phyloP scores from a whole-genome alignment of 2,113 vertebrate species.

The Phalacrocorax carbo region DNA sequence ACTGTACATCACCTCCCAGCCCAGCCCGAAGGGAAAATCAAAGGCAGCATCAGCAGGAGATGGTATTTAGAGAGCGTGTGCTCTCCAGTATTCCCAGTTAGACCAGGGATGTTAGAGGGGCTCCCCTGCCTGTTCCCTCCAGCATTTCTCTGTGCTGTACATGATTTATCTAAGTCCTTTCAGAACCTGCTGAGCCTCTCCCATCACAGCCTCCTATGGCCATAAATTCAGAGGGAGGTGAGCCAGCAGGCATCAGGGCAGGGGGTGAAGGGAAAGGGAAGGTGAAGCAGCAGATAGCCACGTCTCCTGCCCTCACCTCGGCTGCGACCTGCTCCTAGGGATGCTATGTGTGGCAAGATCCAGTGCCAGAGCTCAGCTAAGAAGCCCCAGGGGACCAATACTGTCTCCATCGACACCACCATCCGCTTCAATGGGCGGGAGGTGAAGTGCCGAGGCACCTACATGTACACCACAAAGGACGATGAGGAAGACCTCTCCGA shows the following conservation, averaged over 20 bases:
- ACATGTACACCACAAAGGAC: conserved; percentile 82
- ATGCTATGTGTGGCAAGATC: conserved; percentile 93
- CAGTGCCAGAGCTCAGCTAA: conserved; percentile 91
- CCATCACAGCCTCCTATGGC: not conserved
- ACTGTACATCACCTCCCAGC: not conserved
- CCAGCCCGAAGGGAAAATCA: not conserved
- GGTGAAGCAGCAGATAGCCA: rapidly evolving
- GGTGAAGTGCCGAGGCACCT: conserved; percentile 86
- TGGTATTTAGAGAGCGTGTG: rapidly evolving
- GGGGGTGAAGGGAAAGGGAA: not conserved
- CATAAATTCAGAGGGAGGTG: not conserved
- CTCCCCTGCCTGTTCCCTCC: not conserved
- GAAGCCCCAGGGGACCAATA: conserved; percentile 83
- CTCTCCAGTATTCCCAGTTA: not conserved
- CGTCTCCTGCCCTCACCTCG: not conserved
- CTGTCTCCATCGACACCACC: conserved; percentile 85
- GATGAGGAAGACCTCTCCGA: conserved; percentile 84
- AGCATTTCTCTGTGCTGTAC: not conserved
- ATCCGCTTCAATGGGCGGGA: conserved; percentile 77
- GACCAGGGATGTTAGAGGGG: not conserved
- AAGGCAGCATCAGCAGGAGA: not conserved
- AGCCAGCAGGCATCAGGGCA: not conserved
- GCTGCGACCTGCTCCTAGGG: conserved; percentile 65
- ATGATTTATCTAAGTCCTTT: not conserved
- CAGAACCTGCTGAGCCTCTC: not conserved